A percentile compares a stretch with the other conserved stretches of the same genome.
phyloP scores from a whole-genome alignment of 1,140 invertebrate genomes.

The Tribolium madens region DNA sequence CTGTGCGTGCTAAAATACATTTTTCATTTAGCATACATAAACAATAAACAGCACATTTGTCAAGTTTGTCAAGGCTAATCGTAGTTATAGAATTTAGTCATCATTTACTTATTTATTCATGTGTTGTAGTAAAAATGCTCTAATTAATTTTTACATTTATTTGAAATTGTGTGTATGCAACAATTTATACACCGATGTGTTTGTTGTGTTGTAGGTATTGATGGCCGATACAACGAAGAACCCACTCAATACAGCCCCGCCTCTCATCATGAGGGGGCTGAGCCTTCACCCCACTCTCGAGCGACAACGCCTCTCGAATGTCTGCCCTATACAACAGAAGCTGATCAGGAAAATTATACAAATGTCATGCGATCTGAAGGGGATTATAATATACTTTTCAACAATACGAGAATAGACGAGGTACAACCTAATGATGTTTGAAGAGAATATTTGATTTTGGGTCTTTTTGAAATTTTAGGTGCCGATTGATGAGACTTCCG shows the following conservation, averaged over 20 bases:
- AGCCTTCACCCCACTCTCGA: constrained; percentile 61
- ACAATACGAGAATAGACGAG: constrained; percentile 56
- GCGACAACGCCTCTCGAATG: constrained; percentile 62
- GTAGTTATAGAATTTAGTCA: neutral
- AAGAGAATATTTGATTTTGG: neutral
- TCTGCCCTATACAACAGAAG: constrained; percentile 54
- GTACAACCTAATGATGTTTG: constrained; percentile 46
- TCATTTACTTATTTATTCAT: neutral
- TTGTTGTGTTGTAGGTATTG: constrained; percentile 51
- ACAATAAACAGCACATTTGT: neutral
- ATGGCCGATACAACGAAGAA: constrained; percentile 57
- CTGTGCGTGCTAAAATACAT: neutral
- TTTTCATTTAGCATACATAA: neutral
- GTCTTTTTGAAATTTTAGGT: constrained; percentile 51
- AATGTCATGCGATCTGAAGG: constrained; percentile 57
- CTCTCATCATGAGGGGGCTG: constrained; percentile 62
- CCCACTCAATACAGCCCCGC: constrained; percentile 62
- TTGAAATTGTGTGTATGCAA: constrained; percentile 50
- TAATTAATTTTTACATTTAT: neutral
- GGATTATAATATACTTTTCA: constrained; percentile 52
- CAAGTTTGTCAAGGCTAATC: neutral
- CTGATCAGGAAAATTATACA: constrained; percentile 55
- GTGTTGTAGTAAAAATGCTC: neutral
- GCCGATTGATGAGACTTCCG: constrained; percentile 52
- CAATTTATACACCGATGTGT: constrained; percentile 43